Evolutionary conservation across 2,797 vertebrate species (phyloP).

Genomic region (Pseudochirops cupreus): DNA sequence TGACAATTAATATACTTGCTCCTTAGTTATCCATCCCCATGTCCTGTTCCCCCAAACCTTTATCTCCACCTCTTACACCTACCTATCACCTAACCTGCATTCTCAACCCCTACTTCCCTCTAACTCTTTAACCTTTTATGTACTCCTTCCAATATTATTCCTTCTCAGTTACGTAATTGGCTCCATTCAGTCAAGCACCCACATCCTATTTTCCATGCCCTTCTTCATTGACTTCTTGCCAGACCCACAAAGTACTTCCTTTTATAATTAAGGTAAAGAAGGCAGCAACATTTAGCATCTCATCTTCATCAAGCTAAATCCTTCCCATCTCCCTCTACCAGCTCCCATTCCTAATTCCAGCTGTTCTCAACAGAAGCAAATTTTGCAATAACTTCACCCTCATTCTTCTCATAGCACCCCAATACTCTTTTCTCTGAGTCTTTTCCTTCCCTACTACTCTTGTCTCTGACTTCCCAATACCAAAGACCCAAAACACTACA

Average conservation of each 20-base stretch:
- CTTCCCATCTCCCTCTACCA: background rate
- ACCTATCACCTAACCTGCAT: background rate
- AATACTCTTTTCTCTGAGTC: background rate
- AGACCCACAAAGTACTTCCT: background rate
- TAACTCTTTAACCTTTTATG: slow-evolving; percentile 9
- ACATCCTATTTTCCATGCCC: background rate
- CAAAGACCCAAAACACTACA: background rate
- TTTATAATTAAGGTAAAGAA: slow-evolving; percentile 1
- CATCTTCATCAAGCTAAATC: background rate
- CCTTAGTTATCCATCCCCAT: background rate
- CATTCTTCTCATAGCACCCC: background rate
- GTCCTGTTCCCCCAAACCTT: background rate
- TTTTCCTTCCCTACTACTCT: background rate
- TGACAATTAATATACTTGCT: background rate
- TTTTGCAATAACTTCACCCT: background rate
- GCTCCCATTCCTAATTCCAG: background rate
- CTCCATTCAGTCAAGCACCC: background rate
- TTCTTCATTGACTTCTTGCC: background rate
- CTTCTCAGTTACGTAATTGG: background rate
- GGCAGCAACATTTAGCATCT: background rate
- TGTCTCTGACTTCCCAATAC: background rate
- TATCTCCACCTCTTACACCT: background rate
- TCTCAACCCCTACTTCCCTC: background rate
- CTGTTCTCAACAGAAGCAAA: background rate
- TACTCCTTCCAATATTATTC: background rate